These are phyloP conservation scores for Silurus aristotelis DNA, from an alignment of 2,797 vertebrate genomes.

Conservation along the genomic window DNA sequence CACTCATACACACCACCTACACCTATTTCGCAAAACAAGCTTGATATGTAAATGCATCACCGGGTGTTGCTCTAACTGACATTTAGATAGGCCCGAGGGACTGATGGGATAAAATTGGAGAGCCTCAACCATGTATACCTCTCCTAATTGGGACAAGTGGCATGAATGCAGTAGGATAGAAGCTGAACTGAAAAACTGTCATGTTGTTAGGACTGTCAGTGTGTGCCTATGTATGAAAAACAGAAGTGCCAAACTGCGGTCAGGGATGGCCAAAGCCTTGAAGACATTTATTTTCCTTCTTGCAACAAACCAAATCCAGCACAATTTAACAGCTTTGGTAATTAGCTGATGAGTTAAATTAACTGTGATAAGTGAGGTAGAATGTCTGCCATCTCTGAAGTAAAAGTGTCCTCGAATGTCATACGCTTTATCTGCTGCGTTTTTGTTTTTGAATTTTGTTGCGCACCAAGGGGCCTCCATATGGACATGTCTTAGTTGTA, in stretches of 20 bases:
- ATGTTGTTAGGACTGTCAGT: slow-evolving; percentile 31
- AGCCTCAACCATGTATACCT: slow-evolving; percentile 57
- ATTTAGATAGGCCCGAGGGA: slow-evolving; percentile 68
- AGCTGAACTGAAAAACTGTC: slow-evolving; percentile 31
- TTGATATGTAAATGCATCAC: slow-evolving; percentile 67
- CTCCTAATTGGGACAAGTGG: slow-evolving; percentile 65
- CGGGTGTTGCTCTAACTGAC: slow-evolving; percentile 65
- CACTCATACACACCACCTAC: slow-evolving; percentile 38
- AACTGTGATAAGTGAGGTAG: slow-evolving; percentile 3
- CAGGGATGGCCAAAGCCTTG: neutral
- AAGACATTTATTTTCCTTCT: slow-evolving; percentile 3
- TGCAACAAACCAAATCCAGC: no score
- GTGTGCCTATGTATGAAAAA: slow-evolving; percentile 14
- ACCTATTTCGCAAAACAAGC: slow-evolving; percentile 37
- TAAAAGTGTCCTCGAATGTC: slow-evolving; percentile 19
- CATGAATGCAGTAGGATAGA: slow-evolving; percentile 41
- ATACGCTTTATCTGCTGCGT: neutral
- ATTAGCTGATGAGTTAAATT: slow-evolving; percentile 3
- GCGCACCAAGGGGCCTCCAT: slow-evolving; percentile 23
- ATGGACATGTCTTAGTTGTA: slow-evolving; percentile 47
- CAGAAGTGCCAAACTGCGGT: slow-evolving; percentile 5
- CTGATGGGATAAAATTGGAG: slow-evolving; percentile 58
- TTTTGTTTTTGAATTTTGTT: neutral
- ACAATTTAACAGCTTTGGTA: neutral
- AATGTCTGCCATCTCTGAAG: neutral